Base-by-base conservation (phyloP, 2,797 vertebrate genomes). In the Crocodylus rhombifer region DNA sequence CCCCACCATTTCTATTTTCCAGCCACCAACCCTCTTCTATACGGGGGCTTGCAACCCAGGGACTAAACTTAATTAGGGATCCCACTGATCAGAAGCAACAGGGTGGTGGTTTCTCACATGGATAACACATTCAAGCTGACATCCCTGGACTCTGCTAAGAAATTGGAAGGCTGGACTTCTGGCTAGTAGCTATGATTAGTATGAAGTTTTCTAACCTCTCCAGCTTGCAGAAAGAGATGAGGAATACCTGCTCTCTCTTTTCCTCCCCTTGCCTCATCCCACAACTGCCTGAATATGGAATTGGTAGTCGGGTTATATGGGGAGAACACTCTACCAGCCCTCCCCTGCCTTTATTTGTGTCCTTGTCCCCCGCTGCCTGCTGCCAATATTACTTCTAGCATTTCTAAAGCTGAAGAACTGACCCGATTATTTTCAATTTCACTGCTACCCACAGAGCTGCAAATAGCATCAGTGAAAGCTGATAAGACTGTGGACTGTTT, bases 121-220 rank as follows among this genome's bases (percentile, higher is more conserved):
- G 28, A 82, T 30, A 86, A 33, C 6, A 61, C 30, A 15, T 33
- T 7, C 16, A 82, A 82, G 2, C 21, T 65, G 84, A 83, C 36
- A 36, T 51, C 69, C 13, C 4, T 4, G 15, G n/a, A 69, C 4
- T 18, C 14, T 21, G n/a, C 55, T 91, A 57, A 57, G 30, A 25
- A 3, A 28, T 4, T 62, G 14, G 3, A 56, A 0, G 3, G 7
- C 0, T 14, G 14, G 0, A 1, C 30, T 16, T 85, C 21, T 0
- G 1, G 7, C 28, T 42, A 20, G 15, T 73, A 67, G 51, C 28
- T 7, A 4, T 0, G 3, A 25, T 6, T 14, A 55, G 5, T 12
- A 25, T 3, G 6, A 69, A 80, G 8, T 6, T 67, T 80, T 77
- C 26, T 25, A 78, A 74, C 30, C 4, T 13, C 23, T 33, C 36